Percentiles rank a stretch among this genome's conserved stretches.
Conservation (phyloP, 2,113 vertebrate genomes). For the Tragelaphus imberbis region DNA sequence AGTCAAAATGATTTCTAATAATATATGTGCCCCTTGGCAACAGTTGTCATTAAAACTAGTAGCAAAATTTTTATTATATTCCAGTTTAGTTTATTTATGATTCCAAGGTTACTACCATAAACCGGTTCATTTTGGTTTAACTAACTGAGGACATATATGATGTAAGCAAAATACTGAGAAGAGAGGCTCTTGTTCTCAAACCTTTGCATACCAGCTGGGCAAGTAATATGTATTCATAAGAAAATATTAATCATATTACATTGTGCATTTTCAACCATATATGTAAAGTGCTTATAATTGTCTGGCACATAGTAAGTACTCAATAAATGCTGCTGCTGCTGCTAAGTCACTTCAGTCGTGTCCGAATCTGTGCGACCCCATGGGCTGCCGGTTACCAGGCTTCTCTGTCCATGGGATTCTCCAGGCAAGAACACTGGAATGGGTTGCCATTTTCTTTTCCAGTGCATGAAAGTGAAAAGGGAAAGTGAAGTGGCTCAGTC, state of each 20-base stretch:
- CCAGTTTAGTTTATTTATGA: conserved; percentile 10
- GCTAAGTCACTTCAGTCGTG: too few relatives aligned
- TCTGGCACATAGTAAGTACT: not conserved
- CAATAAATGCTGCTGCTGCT: not conserved
- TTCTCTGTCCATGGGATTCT: too few relatives aligned
- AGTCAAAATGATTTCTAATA: conserved; percentile 10
- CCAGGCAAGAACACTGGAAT: too few relatives aligned
- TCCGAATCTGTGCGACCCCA: too few relatives aligned
- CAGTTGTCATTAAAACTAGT: conserved; percentile 38
- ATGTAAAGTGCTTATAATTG: not conserved
- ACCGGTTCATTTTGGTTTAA: conserved; percentile 18
- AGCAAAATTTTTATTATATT: not conserved
- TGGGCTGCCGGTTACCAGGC: too few relatives aligned
- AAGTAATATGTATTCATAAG: not conserved
- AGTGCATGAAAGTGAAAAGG: too few relatives aligned
- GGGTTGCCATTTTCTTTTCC: too few relatives aligned
- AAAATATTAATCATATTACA: not conserved
- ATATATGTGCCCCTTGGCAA: conserved; percentile 18
- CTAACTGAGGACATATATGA: not conserved
- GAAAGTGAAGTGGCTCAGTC: too few relatives aligned
- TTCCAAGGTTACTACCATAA: not conserved
- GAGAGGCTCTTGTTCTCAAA: not conserved
- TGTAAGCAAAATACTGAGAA: not conserved
- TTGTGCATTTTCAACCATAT: not conserved
- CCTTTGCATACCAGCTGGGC: not conserved